A percentile compares a stretch with the other conserved stretches of the same genome.
phyloP scores from a whole-genome alignment of 2,797 vertebrate species.

The Danionella dracula region DNA sequence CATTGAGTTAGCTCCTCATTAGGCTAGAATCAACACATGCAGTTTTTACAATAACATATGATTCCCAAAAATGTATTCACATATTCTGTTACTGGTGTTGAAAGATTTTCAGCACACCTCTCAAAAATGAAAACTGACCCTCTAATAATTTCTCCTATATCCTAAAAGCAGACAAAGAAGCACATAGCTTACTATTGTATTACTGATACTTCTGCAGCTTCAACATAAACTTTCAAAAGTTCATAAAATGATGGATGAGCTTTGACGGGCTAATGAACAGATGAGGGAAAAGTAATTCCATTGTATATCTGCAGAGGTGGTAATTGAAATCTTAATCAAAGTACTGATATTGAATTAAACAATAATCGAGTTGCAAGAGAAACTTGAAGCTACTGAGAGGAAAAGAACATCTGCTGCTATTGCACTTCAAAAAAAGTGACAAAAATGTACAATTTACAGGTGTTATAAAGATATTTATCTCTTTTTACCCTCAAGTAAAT shows the following conservation, averaged over 20 bases:
- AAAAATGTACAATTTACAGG: too few relatives aligned
- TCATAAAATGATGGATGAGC: slow-evolving; percentile 51
- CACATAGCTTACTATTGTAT: too few relatives aligned
- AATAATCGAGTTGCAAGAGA: slow-evolving; percentile 1
- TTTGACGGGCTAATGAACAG: neutral
- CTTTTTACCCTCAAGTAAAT: too few relatives aligned
- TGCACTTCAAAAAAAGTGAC: too few relatives aligned
- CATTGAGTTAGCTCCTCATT: too few relatives aligned
- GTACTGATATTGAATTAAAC: neutral
- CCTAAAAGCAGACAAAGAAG: neutral
- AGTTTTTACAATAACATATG: slow-evolving; percentile 35
- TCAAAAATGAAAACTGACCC: slow-evolving; percentile 64
- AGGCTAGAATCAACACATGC: too few relatives aligned
- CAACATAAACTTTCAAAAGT: slow-evolving; percentile 61
- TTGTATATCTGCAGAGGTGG: slow-evolving; percentile 1
- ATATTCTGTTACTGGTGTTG: slow-evolving; percentile 61
- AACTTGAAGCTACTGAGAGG: neutral
- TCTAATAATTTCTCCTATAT: too few relatives aligned
- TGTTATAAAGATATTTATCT: too few relatives aligned
- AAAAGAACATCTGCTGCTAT: neutral
- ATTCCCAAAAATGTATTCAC: slow-evolving; percentile 39
- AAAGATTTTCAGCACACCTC: slow-evolving; percentile 63
- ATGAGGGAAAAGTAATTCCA: neutral
- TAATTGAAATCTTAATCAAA: slow-evolving; percentile 21
- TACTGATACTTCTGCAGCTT: slow-evolving; percentile 59